A percentile compares a stretch with the other conserved stretches of the same genome.
Evolutionary conservation across 1,140 invertebrate species (phyloP).

Genomic region (Nasonia longicornis): DNA sequence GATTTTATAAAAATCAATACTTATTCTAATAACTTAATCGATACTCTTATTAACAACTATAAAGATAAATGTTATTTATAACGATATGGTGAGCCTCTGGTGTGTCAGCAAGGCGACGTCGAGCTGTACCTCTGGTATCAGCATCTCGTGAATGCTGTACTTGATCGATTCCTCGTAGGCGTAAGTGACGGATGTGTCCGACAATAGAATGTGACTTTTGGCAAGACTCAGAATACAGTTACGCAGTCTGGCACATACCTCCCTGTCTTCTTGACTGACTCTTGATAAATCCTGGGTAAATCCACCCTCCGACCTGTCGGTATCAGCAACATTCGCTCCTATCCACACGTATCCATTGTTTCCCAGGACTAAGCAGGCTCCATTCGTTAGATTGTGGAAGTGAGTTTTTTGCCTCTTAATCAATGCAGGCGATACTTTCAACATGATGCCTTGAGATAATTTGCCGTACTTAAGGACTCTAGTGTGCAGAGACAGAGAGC

Average conservation of each 20-base stretch:
- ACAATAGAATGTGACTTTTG: conserved; percentile 88
- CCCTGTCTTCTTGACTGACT: conserved; percentile 78
- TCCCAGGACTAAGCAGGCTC: conserved; percentile 92
- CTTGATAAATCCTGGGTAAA: conserved; percentile 85
- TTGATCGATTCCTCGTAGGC: conserved; percentile 92
- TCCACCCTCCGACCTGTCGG: conserved; percentile 80
- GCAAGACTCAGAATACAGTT: conserved; percentile 91
- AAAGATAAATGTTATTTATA: not conserved
- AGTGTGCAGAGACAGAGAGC: conserved; percentile 93
- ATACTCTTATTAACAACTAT: not conserved
- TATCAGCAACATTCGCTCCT: conserved; percentile 75
- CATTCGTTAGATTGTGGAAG: conserved; percentile 93
- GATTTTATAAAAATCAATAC: conserved; percentile 19
- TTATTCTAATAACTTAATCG: not conserved
- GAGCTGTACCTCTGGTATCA: conserved; percentile 84
- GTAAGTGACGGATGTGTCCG: conserved; percentile 91
- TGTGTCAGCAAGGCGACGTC: conserved; percentile 81
- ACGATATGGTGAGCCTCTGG: conserved; percentile 68
- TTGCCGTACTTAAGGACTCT: conserved; percentile 97
- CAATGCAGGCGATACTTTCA: conserved; percentile 93
- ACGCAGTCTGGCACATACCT: conserved; percentile 86
- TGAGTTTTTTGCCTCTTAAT: conserved; percentile 96
- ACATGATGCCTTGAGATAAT: conserved; percentile 87
- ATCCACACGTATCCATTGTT: conserved; percentile 99
- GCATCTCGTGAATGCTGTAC: conserved; percentile 82